Evolutionary conservation across 2,888 invertebrate species (phyloP).

Genomic region (Eudemis profundana): DNA sequence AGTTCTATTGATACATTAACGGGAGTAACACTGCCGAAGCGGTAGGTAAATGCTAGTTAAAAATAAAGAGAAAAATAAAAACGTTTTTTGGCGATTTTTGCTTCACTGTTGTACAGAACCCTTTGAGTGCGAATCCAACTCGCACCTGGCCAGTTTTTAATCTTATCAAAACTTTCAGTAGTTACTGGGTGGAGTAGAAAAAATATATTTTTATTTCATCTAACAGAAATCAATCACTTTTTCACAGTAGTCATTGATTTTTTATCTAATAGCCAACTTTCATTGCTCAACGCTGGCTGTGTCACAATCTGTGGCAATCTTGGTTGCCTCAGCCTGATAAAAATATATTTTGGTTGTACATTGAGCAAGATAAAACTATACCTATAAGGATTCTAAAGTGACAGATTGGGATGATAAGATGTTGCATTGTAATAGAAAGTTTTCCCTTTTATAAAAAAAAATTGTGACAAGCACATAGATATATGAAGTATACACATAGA

Average conservation of each 20-base stretch:
- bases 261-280: constrained; percentile 31
- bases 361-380: constrained; percentile 13
- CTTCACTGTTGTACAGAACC: too few species aligned
- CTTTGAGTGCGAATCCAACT: too few species aligned
- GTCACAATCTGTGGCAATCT: constrained; percentile 35
- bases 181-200: too few species aligned
- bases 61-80: too few species aligned
- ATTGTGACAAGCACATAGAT: too few species aligned
- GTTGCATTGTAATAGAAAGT: background rate
- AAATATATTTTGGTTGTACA: constrained; percentile 12
- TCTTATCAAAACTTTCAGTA: too few species aligned
- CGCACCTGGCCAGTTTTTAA: too few species aligned
- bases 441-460: background rate
- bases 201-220: background rate
- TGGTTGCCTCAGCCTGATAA: constrained; percentile 32
- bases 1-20: too few species aligned
- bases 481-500: background rate
- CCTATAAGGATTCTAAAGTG: constrained; percentile 13
- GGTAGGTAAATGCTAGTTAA: too few species aligned
- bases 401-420: constrained; percentile 9
- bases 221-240: constrained; percentile 24
- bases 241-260: constrained; percentile 14
- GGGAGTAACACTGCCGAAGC: too few species aligned
- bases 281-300: constrained; percentile 23
- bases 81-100: too few species aligned